Evolutionary conservation across 2,113 vertebrate genomes (phyloP).

Genomic region (Atrichornis clamosus): DNA sequence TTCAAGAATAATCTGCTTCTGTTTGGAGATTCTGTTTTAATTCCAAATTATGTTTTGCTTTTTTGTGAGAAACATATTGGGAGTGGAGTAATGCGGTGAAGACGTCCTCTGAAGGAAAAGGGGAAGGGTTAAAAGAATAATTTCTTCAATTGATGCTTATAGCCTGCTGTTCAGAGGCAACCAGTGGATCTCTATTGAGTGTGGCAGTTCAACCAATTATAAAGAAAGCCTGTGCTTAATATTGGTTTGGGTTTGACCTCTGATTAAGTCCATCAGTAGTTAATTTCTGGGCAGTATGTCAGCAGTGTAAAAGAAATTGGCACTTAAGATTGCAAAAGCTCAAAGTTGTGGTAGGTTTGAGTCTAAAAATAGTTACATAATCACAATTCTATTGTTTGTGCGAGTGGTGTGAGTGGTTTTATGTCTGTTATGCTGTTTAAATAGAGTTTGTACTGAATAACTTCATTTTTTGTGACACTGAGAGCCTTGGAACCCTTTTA

Average conservation of each 20-base stretch:
- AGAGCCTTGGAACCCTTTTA: background rate
- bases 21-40: background rate
- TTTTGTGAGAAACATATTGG: background rate
- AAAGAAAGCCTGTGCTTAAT: constrained; percentile 13
- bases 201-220: constrained; percentile 2
- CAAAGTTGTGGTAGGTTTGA: background rate
- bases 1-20: background rate
- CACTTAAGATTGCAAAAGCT: background rate
- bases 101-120: background rate
- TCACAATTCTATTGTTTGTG: background rate
- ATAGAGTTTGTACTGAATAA: background rate
- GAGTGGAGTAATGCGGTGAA: background rate
- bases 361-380: background rate
- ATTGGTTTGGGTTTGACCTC: background rate
- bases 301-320: background rate
- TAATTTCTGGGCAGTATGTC: background rate
- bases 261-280: background rate
- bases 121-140: constrained; percentile 67
- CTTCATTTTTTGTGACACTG: background rate
- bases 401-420: background rate
- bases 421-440: background rate
- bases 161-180: constrained; percentile 71
- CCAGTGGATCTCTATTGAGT: constrained; percentile 45
- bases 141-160: constrained; percentile 73
- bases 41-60: background rate